A percentile compares a stretch with the other conserved stretches of the same genome.
Conservation (phyloP, 1,140 invertebrate genomes). For the Carcinoscorpius rotundicauda region DNA sequence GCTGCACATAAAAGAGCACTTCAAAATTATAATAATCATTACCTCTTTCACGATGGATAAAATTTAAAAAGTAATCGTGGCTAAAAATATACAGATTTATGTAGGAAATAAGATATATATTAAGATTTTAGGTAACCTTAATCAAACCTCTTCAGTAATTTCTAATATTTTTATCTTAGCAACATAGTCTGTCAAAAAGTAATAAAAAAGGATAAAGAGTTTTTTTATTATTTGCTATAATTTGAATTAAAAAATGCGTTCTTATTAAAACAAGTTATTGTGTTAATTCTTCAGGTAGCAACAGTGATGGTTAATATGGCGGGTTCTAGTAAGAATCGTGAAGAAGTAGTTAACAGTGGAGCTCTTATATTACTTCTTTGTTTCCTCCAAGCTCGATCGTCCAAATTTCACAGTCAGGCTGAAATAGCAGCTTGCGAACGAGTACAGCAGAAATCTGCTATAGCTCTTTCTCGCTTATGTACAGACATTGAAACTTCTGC, state of each 20-base stretch:
- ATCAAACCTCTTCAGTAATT: too few species aligned
- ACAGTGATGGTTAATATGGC: conserved; percentile 69
- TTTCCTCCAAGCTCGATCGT: conserved; percentile 56
- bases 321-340: conserved; percentile 33
- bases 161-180: too few species aligned
- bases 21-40: too few species aligned
- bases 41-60: too few species aligned
- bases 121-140: too few species aligned
- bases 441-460: conserved; percentile 70
- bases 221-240: too few species aligned
- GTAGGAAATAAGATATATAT: too few species aligned
- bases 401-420: conserved; percentile 36
- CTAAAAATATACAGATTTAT: too few species aligned
- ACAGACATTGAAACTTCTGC: conserved; percentile 36
- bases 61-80: too few species aligned
- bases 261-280: neutral
- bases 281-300: conserved; percentile 39
- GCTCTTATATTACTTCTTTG: conserved; percentile 58
- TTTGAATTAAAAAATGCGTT: neutral
- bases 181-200: too few species aligned
- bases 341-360: conserved; percentile 43
- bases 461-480: conserved; percentile 67
- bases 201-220: too few species aligned
- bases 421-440: conserved; percentile 53
- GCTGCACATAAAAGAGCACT: too few species aligned